A percentile compares a stretch with the other conserved stretches of the same genome.
phyloP scores from a whole-genome alignment of 2,888 invertebrate genomes.

The Beris chalybata region DNA sequence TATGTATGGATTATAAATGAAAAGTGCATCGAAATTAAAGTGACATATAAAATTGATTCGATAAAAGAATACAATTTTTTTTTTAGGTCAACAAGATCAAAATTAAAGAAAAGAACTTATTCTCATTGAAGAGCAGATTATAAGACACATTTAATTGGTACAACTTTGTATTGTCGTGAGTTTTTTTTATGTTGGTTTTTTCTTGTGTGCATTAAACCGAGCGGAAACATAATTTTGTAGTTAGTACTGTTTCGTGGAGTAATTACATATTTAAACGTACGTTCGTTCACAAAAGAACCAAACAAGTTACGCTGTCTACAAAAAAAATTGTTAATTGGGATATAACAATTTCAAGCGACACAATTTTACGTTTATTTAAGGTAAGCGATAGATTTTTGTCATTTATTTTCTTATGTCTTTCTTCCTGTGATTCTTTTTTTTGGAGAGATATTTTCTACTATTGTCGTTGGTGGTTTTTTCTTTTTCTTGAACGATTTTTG shows the following conservation, averaged over 20 bases:
- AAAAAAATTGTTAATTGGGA: conserved; percentile 23
- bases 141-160: neutral
- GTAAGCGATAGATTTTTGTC: conserved; percentile 12
- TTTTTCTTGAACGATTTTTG: too few relatives aligned
- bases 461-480: too few relatives aligned
- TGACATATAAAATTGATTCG: neutral
- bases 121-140: neutral
- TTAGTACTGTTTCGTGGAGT: neutral
- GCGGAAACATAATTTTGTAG: conserved; percentile 8
- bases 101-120: neutral
- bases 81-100: neutral
- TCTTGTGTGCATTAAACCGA: conserved; percentile 10
- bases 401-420: too few relatives aligned
- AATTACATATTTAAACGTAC: too few relatives aligned
- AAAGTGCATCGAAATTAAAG: neutral
- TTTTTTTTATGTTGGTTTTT: neutral
- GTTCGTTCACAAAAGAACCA: too few relatives aligned
- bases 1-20: neutral
- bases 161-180: neutral
- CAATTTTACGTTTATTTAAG: conserved; percentile 31
- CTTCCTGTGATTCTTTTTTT: too few relatives aligned
- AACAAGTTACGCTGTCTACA: conserved; percentile 3
- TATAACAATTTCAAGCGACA: conserved; percentile 30
- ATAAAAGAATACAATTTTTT: neutral
- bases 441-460: too few relatives aligned